Evolutionary conservation across 2,113 vertebrate species (phyloP), one percentile per base, ranked within the genome.

Genomic region (Baryphthengus martii): DNA sequence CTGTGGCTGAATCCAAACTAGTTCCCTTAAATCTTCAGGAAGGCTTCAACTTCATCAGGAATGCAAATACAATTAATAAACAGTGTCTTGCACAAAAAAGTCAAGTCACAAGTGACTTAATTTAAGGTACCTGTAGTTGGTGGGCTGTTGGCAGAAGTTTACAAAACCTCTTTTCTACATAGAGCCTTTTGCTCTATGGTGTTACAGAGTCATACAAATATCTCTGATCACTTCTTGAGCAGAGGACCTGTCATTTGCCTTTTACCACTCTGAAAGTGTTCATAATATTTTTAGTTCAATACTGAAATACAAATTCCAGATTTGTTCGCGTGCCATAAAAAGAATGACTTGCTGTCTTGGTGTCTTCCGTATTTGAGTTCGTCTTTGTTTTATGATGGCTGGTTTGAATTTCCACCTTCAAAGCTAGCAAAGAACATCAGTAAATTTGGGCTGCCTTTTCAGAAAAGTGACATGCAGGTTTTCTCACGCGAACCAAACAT

Each of bases 391-490:
- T 44, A 13, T 23, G 65, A 55, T 25, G 26, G 23, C 35, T 70
- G 61, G 44, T 92, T 56, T 83, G 33, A 62, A 74, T 83, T 83
- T 45, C 40, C n/a, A 47, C 68, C 56, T 89, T 79, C 76, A 37
- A 71, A 82, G 62, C 61, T 33, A 70, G 56, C 21, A 37, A 55
- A 55, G 76, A 79, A 42, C n/a, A 40, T 13, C 40, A 49, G 39
- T 61, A 66, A 66, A 70, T 66, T 50, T 37, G 40, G 66, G 52
- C 21, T 70, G 50, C 50, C 16, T 66, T 83, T 71, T 52, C 37
- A 45, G 23, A 68, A 23, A 49, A n/a, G 29, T 50, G 85, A 25
- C 33, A 17, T 18, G 26, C 11, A 35, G 35, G 16, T 70, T 86
- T 85, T 49, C 71, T n/a, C 26, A 13, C 0, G 3, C 25, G 67